Percentiles rank a stretch among this genome's conserved stretches.
Conservation (phyloP, 2,888 invertebrate genomes). For the Megalurothrips usitatus region DNA sequence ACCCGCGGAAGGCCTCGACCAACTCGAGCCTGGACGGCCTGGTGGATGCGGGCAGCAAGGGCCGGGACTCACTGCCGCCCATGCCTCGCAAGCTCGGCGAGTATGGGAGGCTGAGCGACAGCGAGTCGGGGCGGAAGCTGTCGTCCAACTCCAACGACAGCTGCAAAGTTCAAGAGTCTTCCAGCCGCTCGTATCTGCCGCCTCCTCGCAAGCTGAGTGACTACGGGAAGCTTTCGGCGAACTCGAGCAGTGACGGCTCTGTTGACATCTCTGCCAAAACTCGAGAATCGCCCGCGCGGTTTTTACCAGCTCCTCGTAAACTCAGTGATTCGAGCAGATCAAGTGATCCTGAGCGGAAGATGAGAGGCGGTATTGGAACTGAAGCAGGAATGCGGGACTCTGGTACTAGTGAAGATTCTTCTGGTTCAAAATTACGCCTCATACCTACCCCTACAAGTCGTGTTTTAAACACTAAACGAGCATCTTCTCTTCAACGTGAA, state of each 20-base stretch:
- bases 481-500: conserved; percentile 40
- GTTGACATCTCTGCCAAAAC: neutral
- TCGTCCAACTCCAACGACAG: neutral
- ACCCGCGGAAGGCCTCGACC: conserved; percentile 34
- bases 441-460: conserved; percentile 37
- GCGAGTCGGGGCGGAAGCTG: conserved; percentile 38
- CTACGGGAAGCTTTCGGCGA: conserved; percentile 50
- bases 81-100: conserved; percentile 44
- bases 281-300: neutral
- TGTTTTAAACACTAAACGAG: conserved; percentile 33
- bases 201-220: conserved; percentile 55
- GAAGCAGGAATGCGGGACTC: conserved; percentile 35
- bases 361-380: conserved; percentile 27
- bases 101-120: conserved; percentile 46
- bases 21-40: conserved; percentile 45
- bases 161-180: conserved; percentile 34
- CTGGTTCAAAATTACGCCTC: conserved; percentile 40
- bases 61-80: conserved; percentile 28
- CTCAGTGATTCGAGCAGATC: conserved; percentile 36
- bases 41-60: conserved; percentile 33
- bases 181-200: conserved; percentile 40
- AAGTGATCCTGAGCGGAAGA: neutral
- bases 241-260: conserved; percentile 2
- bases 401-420: conserved; percentile 35
- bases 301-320: conserved; percentile 1